These are phyloP conservation scores for Habropoda laboriosa DNA, from an alignment of 1,140 invertebrate genomes.

Conservation along the genomic window DNA sequence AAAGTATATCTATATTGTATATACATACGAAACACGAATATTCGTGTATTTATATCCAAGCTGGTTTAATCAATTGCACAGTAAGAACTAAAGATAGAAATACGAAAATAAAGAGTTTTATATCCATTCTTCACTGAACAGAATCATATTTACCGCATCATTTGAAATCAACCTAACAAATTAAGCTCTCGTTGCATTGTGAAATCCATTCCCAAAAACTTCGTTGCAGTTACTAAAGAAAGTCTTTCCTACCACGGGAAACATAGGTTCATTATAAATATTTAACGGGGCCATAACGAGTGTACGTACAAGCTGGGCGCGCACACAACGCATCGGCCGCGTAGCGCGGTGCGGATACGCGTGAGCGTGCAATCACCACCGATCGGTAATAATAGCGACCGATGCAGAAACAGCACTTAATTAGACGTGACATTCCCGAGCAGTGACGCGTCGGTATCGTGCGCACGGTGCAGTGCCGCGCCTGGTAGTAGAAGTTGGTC, in stretches of 20 bases:
- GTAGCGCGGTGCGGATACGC: not conserved
- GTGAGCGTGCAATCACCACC: constrained; percentile 6
- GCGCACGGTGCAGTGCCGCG: constrained; percentile 31
- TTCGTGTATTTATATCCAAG: too few relatives aligned
- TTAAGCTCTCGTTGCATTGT: not conserved
- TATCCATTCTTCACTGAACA: too few relatives aligned
- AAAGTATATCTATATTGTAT: too few relatives aligned
- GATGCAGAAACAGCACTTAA: constrained; percentile 43
- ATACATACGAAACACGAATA: too few relatives aligned
- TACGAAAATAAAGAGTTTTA: not conserved
- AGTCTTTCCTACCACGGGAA: not conserved
- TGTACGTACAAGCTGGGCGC: not conserved
- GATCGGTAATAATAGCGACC: constrained; percentile 50
- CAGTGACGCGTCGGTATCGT: constrained; percentile 54
- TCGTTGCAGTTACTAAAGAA: not conserved
- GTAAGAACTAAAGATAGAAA: not conserved
- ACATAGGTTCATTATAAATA: not conserved
- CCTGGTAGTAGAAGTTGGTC: constrained; percentile 39
- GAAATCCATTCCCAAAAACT: not conserved
- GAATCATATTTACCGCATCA: too few relatives aligned
- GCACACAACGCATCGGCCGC: not conserved
- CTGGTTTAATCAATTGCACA: too few relatives aligned
- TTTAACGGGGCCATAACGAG: not conserved
- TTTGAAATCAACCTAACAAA: not conserved
- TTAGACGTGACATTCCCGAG: constrained; percentile 58